These are phyloP conservation scores for Drosophila mercatorum DNA, from an alignment of 2,888 invertebrate species.

Conservation along the genomic window DNA sequence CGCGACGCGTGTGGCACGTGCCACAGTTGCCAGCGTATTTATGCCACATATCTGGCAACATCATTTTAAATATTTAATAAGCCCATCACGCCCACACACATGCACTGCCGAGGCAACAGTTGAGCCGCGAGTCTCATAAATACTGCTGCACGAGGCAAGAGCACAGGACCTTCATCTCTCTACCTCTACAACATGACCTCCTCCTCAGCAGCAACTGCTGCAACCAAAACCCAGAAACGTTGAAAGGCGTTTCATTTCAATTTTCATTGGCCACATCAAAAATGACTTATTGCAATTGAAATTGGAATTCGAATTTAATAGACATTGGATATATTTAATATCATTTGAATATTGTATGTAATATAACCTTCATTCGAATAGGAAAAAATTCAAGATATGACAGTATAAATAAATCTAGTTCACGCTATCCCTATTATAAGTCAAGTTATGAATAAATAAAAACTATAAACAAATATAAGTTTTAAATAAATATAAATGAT, in stretches of 20 bases:
- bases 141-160: conserved; percentile 16
- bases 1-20: conserved; percentile 44
- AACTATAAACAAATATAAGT: too few species aligned
- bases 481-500: too few species aligned
- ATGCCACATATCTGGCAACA: conserved; percentile 16
- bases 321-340: neutral
- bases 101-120: conserved; percentile 20
- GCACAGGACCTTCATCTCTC: neutral
- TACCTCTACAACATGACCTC: neutral
- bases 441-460: too few species aligned
- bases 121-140: conserved; percentile 19
- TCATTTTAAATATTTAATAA: conserved; percentile 55
- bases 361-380: too few species aligned
- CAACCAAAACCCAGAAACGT: neutral
- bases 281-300: conserved; percentile 9
- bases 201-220: neutral
- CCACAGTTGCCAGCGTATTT: conserved; percentile 9
- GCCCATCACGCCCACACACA: conserved; percentile 13
- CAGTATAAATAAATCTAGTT: too few species aligned
- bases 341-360: neutral
- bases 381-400: too few species aligned
- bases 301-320: neutral
- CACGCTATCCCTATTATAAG: too few species aligned
- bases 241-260: neutral
- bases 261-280: conserved; percentile 20